Evolutionary conservation across 2,888 invertebrate species (phyloP), one percentile per base, ranked within the genome.

Genomic region (Chydorus sphaericus): DNA sequence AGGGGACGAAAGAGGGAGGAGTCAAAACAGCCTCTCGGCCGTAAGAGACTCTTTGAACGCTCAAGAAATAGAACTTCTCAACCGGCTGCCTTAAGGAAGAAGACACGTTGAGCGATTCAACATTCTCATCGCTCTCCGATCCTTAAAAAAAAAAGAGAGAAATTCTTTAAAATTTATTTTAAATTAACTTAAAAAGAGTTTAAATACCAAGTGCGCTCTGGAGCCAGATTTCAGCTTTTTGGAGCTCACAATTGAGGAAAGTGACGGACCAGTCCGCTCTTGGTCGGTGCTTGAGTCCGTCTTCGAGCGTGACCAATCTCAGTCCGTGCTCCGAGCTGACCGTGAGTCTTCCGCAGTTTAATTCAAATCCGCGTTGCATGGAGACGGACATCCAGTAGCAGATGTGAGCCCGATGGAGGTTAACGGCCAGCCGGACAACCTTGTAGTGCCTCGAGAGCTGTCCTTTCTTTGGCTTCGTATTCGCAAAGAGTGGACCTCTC

Each of bases 351-450:
- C 83, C 84, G 0, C 90, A 88, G 5, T 83, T 78, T 59, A 91
- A 74, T 69, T 91, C 89, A 59, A 90, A 84, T 1, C 96, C 96
- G 59, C 89, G 81, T 67, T 93, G 92, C 76, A 89, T 83, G 0
- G 93, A 89, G 63, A 91, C 94, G 0, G 96, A 96, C 79, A 96
- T 93, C 97, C 96, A 97, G 73, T 97, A 97, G 67, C 83, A 85
- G 8, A 92, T 72, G 60, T 74, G 69, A 63, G 76, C 75, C 62
- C 86, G 82, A 65, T 94, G 93, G 54, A 96, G 73, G 1, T 86
- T 87, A 64, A 96, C 77, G 6, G 87, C 82, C 4, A 94, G 73
- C 67, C 90, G 81, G 31, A 94, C 81, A 64, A 85, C 85, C 62
- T 86, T 82, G 67, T 87, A 92, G 70, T 97, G 97, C 0, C 97